These are phyloP conservation scores for Achroia grisella DNA, from an alignment of 1,140 invertebrate genomes.

Conservation along the genomic window DNA sequence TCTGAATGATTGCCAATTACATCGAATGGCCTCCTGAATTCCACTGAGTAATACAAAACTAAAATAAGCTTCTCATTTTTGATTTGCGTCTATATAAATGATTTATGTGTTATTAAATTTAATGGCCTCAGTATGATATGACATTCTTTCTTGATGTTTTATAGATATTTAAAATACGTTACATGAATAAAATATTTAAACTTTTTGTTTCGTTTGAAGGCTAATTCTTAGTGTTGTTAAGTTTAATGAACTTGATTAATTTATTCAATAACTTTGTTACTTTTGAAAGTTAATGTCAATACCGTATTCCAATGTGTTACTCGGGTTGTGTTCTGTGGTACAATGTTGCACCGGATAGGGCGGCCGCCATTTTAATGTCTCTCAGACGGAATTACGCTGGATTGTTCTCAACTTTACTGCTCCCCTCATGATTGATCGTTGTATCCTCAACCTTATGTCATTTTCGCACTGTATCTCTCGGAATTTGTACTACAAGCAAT, in stretches of 20 bases:
- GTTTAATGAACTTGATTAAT: too few species aligned
- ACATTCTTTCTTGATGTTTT: conserved; percentile 5
- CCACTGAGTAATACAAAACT: conserved; percentile 46
- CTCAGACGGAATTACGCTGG: conserved; percentile 70
- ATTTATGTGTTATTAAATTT: conserved; percentile 58
- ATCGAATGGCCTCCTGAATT: conserved; percentile 65
- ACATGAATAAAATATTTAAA: not conserved
- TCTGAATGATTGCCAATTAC: conserved; percentile 72
- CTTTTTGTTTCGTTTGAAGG: not conserved
- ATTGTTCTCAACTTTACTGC: conserved; percentile 71
- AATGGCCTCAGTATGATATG: conserved; percentile 20
- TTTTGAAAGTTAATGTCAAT: conserved; percentile 12
- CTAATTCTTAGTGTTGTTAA: not conserved
- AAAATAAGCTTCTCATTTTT: conserved; percentile 40
- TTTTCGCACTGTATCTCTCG: conserved; percentile 56
- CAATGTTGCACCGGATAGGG: conserved; percentile 71
- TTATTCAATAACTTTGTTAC: too few species aligned
- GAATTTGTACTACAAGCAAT: conserved; percentile 64
- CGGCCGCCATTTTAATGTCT: conserved; percentile 68
- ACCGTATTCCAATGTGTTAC: conserved; percentile 42
- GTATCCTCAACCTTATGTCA: conserved; percentile 69
- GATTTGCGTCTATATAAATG: conserved; percentile 54
- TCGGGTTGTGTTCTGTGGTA: conserved; percentile 26
- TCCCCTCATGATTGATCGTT: conserved; percentile 65
- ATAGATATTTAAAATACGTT: not conserved